phyloP scores from a whole-genome alignment of 2,888 invertebrate species.

The Lutraria lutraria region DNA sequence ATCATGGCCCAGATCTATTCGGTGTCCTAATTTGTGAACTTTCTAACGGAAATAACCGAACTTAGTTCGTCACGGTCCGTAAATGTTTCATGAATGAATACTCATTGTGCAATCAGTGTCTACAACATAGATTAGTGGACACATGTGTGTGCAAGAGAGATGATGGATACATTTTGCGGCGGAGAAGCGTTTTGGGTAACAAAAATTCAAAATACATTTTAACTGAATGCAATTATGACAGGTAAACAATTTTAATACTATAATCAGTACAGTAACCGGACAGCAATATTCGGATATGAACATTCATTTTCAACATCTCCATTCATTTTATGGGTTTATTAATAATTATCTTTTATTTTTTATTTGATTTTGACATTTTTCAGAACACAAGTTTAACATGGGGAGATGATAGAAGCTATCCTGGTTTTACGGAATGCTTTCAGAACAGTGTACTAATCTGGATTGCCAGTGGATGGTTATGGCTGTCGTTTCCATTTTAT shows the following conservation, averaged over 20 bases:
- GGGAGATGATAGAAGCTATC: conserved; percentile 73
- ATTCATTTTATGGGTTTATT: background rate
- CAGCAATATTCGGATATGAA: too few species aligned
- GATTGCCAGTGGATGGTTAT: conserved; percentile 94
- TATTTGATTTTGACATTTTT: conserved; percentile 30
- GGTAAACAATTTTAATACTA: background rate
- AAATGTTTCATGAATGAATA: background rate
- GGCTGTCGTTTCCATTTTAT: conserved; percentile 91
- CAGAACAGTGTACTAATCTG: conserved; percentile 96
- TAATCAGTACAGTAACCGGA: background rate
- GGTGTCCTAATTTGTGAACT: background rate
- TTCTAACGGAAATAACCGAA: background rate
- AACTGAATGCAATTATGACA: background rate
- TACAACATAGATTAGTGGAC: background rate
- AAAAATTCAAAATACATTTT: background rate
- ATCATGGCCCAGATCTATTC: too few species aligned
- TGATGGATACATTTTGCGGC: conserved; percentile 53
- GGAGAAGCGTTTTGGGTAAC: conserved; percentile 54
- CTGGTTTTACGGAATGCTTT: conserved; percentile 96
- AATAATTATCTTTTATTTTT: background rate
- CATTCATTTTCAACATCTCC: background rate
- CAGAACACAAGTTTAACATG: conserved; percentile 74
- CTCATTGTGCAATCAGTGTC: background rate
- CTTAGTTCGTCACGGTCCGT: too few species aligned
- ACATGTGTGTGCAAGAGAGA: background rate